phyloP scores from a whole-genome alignment of 1,140 invertebrate genomes.

The Arctopsyche grandis region DNA sequence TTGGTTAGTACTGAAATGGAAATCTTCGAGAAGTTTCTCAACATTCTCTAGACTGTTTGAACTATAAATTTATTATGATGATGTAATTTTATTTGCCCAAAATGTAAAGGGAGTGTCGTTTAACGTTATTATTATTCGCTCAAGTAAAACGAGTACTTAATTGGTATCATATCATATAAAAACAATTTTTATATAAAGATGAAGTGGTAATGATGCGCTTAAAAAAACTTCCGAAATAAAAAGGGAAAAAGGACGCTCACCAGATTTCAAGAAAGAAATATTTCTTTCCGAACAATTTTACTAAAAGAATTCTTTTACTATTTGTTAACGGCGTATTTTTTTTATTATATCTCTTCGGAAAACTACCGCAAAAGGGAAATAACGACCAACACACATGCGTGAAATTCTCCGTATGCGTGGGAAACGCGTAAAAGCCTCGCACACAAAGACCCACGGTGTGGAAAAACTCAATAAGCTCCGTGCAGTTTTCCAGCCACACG shows the following conservation, averaged over 20 bases:
- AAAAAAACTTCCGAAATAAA: too few relatives aligned
- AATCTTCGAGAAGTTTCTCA: too few relatives aligned
- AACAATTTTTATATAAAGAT: too few relatives aligned
- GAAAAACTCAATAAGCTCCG: constrained; percentile 28
- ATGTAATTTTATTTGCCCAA: too few relatives aligned
- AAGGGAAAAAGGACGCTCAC: neutral
- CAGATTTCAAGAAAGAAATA: constrained; percentile 5
- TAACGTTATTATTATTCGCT: too few relatives aligned
- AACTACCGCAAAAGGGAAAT: neutral
- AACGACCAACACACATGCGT: neutral
- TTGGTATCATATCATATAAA: too few relatives aligned
- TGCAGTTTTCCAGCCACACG: constrained; percentile 6
- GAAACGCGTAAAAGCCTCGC: neutral
- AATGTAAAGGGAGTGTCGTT: too few relatives aligned
- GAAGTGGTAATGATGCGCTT: too few relatives aligned
- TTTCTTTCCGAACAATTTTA: neutral
- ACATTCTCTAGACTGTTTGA: too few relatives aligned
- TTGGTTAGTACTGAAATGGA: too few relatives aligned
- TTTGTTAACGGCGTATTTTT: constrained; percentile 16
- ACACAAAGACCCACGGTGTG: neutral
- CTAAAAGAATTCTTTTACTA: constrained; percentile 12
- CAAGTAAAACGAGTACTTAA: too few relatives aligned
- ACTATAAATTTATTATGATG: too few relatives aligned
- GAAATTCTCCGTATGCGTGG: neutral
- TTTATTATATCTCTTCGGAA: constrained; percentile 9